Conservation (phyloP, 1,140 invertebrate species). For the Charaxes varanes region DNA sequence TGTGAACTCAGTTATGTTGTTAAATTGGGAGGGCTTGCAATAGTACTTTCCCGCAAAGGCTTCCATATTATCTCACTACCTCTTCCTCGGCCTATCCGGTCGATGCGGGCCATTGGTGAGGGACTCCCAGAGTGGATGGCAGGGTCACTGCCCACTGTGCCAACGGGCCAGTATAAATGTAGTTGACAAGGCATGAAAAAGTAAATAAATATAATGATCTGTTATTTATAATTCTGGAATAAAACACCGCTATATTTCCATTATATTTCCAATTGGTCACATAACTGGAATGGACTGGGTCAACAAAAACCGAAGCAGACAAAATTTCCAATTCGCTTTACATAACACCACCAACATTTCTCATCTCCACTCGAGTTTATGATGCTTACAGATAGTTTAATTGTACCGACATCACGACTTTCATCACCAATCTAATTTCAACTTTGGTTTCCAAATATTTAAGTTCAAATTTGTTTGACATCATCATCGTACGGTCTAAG, state of each 20-base stretch:
- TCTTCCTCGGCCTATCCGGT: too few relatives aligned
- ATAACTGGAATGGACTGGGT: not conserved
- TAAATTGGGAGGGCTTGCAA: too few relatives aligned
- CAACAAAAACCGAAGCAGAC: conserved; percentile 2
- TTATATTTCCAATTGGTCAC: not conserved
- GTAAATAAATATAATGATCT: too few relatives aligned
- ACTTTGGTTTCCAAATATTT: not conserved
- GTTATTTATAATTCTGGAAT: too few relatives aligned
- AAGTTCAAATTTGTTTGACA: conserved; percentile 2
- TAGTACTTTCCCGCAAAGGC: too few relatives aligned
- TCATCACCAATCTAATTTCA: not conserved
- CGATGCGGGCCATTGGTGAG: too few relatives aligned
- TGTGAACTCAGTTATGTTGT: too few relatives aligned
- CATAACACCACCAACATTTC: conserved; percentile 15
- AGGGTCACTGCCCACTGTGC: too few relatives aligned
- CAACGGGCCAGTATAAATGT: too few relatives aligned
- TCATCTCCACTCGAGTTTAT: conserved; percentile 14
- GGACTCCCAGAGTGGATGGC: too few relatives aligned
- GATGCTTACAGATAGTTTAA: conserved; percentile 14
- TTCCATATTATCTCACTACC: too few relatives aligned
- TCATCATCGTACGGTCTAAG: not conserved
- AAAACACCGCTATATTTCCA: not conserved
- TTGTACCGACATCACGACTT: conserved; percentile 15
- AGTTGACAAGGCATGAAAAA: too few relatives aligned
- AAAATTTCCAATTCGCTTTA: conserved; percentile 12